phyloP scores from a whole-genome alignment of 2,113 vertebrate genomes.

The Cromileptes altivelis region DNA sequence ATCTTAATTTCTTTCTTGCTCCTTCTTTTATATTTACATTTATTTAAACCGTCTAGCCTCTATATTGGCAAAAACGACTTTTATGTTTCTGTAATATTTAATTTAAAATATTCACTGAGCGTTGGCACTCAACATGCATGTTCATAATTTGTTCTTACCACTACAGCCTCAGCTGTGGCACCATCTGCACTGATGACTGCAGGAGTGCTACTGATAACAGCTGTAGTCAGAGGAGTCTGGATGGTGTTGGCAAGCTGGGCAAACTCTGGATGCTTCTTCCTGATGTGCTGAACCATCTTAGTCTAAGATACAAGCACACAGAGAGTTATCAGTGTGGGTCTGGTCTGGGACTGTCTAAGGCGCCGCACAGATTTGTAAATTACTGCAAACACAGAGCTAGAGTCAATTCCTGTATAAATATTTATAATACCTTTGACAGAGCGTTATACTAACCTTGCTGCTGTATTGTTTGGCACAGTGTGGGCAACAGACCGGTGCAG shows the following conservation, averaged over 20 bases:
- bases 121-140: not conserved
- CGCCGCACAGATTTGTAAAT: not conserved
- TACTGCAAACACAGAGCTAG: not conserved
- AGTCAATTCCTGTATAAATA: not conserved
- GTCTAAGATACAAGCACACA: conserved; percentile 84
- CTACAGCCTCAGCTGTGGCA: conserved; percentile 90
- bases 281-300: conserved; percentile 99
- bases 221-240: conserved; percentile 87
- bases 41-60: not conserved
- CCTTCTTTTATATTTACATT: not conserved
- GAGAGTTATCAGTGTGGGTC: not conserved
- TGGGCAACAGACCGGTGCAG: conserved; percentile 95
- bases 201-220: conserved; percentile 91
- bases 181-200: conserved; percentile 90
- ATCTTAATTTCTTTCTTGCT: not conserved
- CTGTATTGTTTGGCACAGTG: conserved; percentile 99
- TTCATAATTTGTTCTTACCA: conserved; percentile 85
- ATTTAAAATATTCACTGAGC: not conserved
- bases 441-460: conserved; percentile 90
- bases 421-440: not conserved
- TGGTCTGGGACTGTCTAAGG: not conserved
- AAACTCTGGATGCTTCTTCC: conserved; percentile 96
- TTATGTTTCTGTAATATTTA: not conserved
- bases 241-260: conserved; percentile 89
- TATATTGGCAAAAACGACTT: not conserved